Evolutionary conservation across 2,888 invertebrate species (phyloP), one percentile per base, ranked within the genome.

Genomic region (Ceraclea dissimilis): DNA sequence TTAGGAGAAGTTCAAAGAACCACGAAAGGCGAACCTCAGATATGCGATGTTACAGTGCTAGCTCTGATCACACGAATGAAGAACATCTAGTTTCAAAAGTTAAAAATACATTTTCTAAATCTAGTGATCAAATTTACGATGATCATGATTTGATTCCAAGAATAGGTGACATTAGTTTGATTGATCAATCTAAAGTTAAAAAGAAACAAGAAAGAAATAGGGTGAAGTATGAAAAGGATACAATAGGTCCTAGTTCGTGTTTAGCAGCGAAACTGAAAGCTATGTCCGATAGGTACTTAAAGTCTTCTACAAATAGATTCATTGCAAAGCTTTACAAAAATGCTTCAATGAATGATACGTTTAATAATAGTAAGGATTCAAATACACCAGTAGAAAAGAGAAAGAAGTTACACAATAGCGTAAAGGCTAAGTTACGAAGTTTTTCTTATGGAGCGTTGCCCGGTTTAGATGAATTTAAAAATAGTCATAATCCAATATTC

Each of bases 401-500:
- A 67, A 72, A 70, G 64, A 75, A 75, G 56, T 76, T 72, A 64
- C 69, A 71, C 64, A 71, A 70, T 50, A 74, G 74, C 2, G 74
- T 75, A 1, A 73, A 75, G 68, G 76, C 78, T 52, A 79, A 81
- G 66, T 71, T 85, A 59, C 76, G 87, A 39, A 87, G 87, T 67
- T 86, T 87, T 68, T 87, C 87, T 0, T 87, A 86, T 64, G 87
- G 88, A 1, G 83, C 86, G 10, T 70, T 87, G 58, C 86, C 87
- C 1, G 86, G 85, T 0, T 70, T 87, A 62, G 86, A 86, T 62
- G 86, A 86, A 66, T 81, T 87, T 62, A 81, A 84, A 65, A 79
- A 77, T 66, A 74, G 71, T 46, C 78, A 79, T 60, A 80, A 79
- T 66, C 80, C 85, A 1, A 73, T 85, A 10, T 85, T 81, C 67